Evolutionary conservation across 1,140 invertebrate genomes (phyloP).

Genomic region (Drosophila oshimai): DNA sequence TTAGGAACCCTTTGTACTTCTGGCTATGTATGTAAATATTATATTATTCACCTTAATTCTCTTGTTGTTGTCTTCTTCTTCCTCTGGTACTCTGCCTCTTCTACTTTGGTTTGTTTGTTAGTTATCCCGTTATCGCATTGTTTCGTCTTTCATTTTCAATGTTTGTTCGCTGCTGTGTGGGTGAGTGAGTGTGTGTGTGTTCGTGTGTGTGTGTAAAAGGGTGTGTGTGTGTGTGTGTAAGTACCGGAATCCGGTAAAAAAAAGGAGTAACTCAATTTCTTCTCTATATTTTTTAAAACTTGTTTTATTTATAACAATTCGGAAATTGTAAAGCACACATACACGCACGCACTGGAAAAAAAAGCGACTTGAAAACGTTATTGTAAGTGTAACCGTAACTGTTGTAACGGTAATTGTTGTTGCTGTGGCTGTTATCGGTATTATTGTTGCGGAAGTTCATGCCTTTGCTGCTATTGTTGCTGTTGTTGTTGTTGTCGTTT

Average conservation of each 20-base stretch:
- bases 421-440: slow-evolving; percentile 6
- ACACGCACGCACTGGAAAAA: slow-evolving; percentile 67
- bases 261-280: slow-evolving; percentile 11
- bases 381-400: slow-evolving; percentile 12
- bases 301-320: slow-evolving; percentile 7
- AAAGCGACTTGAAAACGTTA: slow-evolving; percentile 18
- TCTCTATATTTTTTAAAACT: neutral
- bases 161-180: slow-evolving; percentile 7
- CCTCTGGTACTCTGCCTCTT: slow-evolving; percentile 1
- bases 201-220: neutral
- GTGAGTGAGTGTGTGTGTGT: neutral
- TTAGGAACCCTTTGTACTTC: slow-evolving; percentile 20
- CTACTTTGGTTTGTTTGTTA: slow-evolving; percentile 30
- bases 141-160: slow-evolving; percentile 59
- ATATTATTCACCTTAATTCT: slow-evolving; percentile 28
- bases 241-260: slow-evolving; percentile 30
- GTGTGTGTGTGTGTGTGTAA: neutral
- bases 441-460: slow-evolving; percentile 15
- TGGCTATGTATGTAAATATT: slow-evolving; percentile 21
- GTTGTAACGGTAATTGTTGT: slow-evolving; percentile 19
- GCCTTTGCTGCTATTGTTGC: slow-evolving; percentile 22
- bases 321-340: slow-evolving; percentile 19
- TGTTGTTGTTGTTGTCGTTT: slow-evolving; percentile 2
- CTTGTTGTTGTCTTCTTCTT: slow-evolving; percentile 2
- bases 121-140: slow-evolving; percentile 59